Conservation (phyloP, 1,140 invertebrate genomes). For the Octopus sinensis region DNA sequence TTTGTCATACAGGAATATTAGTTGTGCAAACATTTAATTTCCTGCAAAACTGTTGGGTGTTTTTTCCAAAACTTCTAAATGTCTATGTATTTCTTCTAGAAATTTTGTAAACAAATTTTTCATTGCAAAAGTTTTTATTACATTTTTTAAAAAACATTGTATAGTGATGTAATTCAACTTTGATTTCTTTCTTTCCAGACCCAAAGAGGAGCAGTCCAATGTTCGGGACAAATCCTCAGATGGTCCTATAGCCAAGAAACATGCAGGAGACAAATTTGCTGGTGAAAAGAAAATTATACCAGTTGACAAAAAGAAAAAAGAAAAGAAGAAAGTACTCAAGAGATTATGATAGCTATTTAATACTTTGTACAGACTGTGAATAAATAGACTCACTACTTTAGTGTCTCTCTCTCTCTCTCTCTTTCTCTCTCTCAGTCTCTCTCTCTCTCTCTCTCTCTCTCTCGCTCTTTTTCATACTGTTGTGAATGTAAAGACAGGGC, state of each 20-base stretch:
- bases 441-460: not conserved
- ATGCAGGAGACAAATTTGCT: constrained; percentile 76
- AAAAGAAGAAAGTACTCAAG: constrained; percentile 83
- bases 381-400: constrained; percentile 20
- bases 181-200: not conserved
- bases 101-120: too few relatives aligned
- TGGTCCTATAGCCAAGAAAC: constrained; percentile 78
- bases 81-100: too few relatives aligned
- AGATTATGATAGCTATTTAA: constrained; percentile 69
- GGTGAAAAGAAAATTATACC: constrained; percentile 7
- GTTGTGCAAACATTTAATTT: too few relatives aligned
- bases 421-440: not conserved
- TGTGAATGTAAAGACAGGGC: not conserved
- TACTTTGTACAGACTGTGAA: constrained; percentile 14
- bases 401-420: not conserved
- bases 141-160: too few relatives aligned
- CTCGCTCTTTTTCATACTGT: not conserved
- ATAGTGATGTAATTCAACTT: too few relatives aligned
- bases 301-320: constrained; percentile 69
- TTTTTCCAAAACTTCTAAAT: too few relatives aligned
- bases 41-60: too few relatives aligned
- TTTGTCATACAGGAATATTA: too few relatives aligned
- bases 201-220: constrained; percentile 11
- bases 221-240: constrained; percentile 33
- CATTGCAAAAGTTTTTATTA: too few relatives aligned